Evolutionary conservation across 2,113 vertebrate species (phyloP).

Genomic region (Oryzias woworae): DNA sequence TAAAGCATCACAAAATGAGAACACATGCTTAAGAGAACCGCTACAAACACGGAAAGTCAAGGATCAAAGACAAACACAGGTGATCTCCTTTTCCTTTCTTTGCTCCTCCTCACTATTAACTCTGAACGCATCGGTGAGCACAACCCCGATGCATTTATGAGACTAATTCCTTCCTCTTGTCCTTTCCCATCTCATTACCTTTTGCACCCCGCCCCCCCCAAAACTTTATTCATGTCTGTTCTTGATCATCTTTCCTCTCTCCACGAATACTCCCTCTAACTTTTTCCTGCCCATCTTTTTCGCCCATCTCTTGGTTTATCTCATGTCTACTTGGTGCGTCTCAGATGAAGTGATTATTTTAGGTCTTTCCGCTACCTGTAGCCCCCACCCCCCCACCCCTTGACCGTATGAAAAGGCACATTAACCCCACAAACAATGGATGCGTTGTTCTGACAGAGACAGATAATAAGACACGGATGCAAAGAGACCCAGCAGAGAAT

Average conservation of each 20-base stretch:
- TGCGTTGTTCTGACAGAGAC: conserved; percentile 62
- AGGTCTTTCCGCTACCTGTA: conserved; percentile 68
- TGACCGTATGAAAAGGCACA: conserved; percentile 58
- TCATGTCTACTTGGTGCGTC: conserved; percentile 24
- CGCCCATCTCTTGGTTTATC: conserved; percentile 51
- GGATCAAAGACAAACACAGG: conserved; percentile 61
- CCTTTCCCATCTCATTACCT: conserved; percentile 56
- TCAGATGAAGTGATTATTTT: conserved; percentile 65
- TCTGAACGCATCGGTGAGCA: conserved; percentile 46
- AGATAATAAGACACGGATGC: conserved; percentile 20
- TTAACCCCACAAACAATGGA: conserved; percentile 50
- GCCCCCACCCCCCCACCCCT: conserved; percentile 14
- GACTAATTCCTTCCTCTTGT: conserved; percentile 65
- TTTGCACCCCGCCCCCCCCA: conserved; percentile 30
- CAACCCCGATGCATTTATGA: conserved; percentile 58
- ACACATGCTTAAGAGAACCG: conserved; percentile 4
- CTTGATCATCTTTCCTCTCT: conserved; percentile 46
- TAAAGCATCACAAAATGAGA: too few species aligned
- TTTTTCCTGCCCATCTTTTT: conserved; percentile 37
- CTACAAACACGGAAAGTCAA: neutral
- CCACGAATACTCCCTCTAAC: conserved; percentile 63
- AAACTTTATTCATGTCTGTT: conserved; percentile 51
- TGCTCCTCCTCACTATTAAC: conserved; percentile 10
- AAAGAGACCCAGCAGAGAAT: conserved; percentile 30
- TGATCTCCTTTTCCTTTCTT: conserved; percentile 50